Evolutionary conservation across 2,888 invertebrate species (phyloP), one percentile per base, ranked within the genome.

Genomic region (Itoplectis maculator): DNA sequence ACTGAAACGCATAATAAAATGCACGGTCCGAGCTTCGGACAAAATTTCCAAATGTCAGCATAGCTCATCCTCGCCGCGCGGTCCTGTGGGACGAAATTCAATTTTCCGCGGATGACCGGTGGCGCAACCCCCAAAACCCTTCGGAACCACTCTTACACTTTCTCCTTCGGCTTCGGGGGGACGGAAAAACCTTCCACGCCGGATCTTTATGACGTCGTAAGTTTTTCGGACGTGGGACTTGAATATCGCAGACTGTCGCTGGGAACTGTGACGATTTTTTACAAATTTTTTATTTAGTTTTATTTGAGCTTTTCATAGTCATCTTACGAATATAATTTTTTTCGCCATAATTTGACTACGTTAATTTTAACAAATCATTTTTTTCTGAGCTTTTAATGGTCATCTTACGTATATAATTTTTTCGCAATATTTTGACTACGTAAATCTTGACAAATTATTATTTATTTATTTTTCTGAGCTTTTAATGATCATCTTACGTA

Each of bases 91-190:
- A 92, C 90, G 86, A 87, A 90, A 92, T 92, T 92, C 92, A 92
- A 92, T 92, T 92, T 92, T 89, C 91, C 90, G 84, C 85, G 89
- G 91, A 92, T 92, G 92, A 92, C 92, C 92, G 90, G 87, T 87
- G 88, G 88, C 90, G n/a, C n/a, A n/a, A n/a, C n/a, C n/a, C n/a
- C n/a, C n/a, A n/a, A n/a, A 87, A 88, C 88, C 90, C 88, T 69
- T 86, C 77, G 81, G 83, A n/a, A 80, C 83, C 84, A 74, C 76
- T 70, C 56, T 81, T 68, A 68, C 45, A 69, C 68, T 79, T 63
- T 72, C 59, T 65, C 51, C 20, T 42, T 45, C 61, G 68, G 18
- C n/a, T n/a, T n/a, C n/a, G n/a, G n/a, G n/a, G n/a, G n/a, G n/a
- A n/a, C n/a, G n/a, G n/a, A n/a, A n/a, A 73, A 82, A 80, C 75